These are phyloP conservation scores for Phoxinus dragarum DNA, from an alignment of 2,797 vertebrate species.

Conservation along the genomic window DNA sequence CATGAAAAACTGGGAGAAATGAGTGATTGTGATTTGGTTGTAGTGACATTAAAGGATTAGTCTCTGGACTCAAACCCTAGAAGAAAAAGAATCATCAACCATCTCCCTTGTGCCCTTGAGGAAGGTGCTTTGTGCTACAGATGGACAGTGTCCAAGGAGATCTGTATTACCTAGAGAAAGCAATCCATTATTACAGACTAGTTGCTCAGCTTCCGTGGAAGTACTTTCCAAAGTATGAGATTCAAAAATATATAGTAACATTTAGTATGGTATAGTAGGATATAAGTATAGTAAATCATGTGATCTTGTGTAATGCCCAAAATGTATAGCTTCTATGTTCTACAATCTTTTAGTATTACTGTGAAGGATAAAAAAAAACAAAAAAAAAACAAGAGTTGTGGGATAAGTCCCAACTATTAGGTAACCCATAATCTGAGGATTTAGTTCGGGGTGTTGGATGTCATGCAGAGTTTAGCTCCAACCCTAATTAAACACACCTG, in stretches of 20 bases:
- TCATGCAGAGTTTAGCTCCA: neutral
- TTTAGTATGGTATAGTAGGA: too few relatives aligned
- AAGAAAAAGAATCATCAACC: too few relatives aligned
- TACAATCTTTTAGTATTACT: neutral
- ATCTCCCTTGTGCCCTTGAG: neutral
- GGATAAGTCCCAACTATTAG: neutral
- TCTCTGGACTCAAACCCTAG: neutral
- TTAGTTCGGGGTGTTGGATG: neutral
- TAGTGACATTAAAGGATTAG: neutral
- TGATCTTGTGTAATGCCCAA: neutral
- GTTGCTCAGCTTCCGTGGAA: neutral
- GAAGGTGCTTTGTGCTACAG: neutral
- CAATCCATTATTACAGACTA: neutral
- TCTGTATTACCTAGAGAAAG: neutral
- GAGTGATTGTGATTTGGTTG: neutral
- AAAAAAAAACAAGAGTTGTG: too few relatives aligned
- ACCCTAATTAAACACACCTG: neutral
- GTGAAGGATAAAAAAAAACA: too few relatives aligned
- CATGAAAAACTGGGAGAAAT: neutral
- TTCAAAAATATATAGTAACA: neutral
- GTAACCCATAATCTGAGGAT: neutral
- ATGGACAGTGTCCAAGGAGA: neutral
- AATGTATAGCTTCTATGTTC: neutral
- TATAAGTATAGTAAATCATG: neutral
- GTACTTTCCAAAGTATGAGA: neutral